These are phyloP conservation scores for Hylaea fasciaria DNA, from an alignment of 2,888 invertebrate species.

Conservation along the genomic window DNA sequence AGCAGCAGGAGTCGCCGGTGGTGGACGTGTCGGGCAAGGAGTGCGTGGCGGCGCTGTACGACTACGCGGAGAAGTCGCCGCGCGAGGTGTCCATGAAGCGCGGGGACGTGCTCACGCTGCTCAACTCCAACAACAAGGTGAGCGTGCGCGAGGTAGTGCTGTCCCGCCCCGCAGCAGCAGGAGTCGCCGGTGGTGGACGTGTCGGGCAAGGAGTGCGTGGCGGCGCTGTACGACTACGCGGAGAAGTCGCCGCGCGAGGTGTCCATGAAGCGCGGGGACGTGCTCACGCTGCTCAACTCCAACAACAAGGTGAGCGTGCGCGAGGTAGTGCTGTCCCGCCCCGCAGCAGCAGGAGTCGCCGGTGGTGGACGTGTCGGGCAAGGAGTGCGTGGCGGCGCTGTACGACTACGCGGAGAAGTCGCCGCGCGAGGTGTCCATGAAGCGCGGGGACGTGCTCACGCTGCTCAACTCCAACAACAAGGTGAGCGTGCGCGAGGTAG, in stretches of 20 bases:
- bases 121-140: conserved; percentile 99
- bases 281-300: conserved; percentile 97
- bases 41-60: conserved; percentile 98
- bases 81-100: conserved; percentile 99
- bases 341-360: conserved; percentile 96
- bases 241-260: conserved; percentile 99
- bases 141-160: too few relatives aligned
- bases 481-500: too few relatives aligned
- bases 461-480: conserved; percentile 99
- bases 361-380: conserved; percentile 96
- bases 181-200: conserved; percentile 98
- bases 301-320: conserved; percentile 95
- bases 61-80: conserved; percentile 99
- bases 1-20: conserved; percentile 98
- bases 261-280: conserved; percentile 99
- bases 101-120: conserved; percentile 97
- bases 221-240: conserved; percentile 98
- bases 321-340: too few relatives aligned
- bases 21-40: conserved; percentile 98
- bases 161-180: conserved; percentile 93
- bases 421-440: conserved; percentile 99
- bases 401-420: conserved; percentile 99
- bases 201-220: conserved; percentile 98
- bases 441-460: conserved; percentile 98
- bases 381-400: conserved; percentile 98